Conservation (phyloP, 2,113 vertebrate species). For the Brienomyrus longianalis region DNA sequence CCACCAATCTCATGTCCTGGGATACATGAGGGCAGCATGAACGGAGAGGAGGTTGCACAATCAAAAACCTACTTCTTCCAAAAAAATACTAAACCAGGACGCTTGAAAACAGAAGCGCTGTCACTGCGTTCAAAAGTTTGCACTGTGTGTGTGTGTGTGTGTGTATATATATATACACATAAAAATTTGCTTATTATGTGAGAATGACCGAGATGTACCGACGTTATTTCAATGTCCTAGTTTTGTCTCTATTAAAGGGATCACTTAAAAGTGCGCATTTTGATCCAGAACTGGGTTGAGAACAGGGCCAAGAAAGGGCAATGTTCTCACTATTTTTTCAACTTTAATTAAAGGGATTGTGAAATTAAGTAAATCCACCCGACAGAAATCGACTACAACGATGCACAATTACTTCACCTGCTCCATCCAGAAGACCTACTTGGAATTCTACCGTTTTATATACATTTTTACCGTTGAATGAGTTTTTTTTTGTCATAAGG, state of each 20-base stretch:
- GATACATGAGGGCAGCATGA: background rate
- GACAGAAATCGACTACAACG: background rate
- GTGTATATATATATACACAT: background rate
- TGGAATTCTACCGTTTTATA: background rate
- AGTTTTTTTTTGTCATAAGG: background rate
- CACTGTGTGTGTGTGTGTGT: background rate
- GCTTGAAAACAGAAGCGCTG: background rate
- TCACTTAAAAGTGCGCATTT: background rate
- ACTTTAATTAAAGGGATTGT: background rate
- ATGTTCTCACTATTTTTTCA: background rate
- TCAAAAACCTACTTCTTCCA: background rate
- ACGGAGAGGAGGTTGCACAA: background rate
- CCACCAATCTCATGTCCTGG: background rate
- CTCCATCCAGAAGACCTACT: background rate
- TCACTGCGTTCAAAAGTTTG: background rate
- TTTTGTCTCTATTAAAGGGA: background rate
- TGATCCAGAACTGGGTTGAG: background rate
- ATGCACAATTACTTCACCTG: background rate
- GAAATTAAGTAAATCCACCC: background rate
- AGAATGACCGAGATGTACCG: background rate
- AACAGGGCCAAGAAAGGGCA: background rate
- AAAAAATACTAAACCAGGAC: background rate
- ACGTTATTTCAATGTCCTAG: background rate
- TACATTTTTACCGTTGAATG: background rate
- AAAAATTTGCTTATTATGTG: background rate